Percentiles rank a stretch among this genome's conserved stretches.
phyloP scores from a whole-genome alignment of 2,797 vertebrate species.

The Gymnoscopelus braueri region DNA sequence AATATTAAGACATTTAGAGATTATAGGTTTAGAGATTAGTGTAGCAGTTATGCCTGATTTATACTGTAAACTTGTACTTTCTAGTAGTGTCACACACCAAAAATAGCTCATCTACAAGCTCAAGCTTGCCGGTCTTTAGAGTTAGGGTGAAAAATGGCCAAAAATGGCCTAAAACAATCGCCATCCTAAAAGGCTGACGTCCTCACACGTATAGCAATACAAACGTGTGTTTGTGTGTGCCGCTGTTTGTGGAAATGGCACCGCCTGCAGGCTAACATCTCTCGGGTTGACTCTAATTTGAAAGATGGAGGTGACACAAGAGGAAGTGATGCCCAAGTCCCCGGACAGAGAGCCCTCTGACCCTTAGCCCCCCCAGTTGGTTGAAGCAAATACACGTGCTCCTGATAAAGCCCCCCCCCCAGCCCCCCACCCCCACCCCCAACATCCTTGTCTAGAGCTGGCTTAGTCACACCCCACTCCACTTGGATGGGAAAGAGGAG shows the following conservation, averaged over 20 bases:
- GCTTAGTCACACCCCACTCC: constrained; percentile 89
- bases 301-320: constrained; percentile 22
- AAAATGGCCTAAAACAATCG: too few relatives aligned
- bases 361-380: constrained; percentile 79
- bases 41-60: too few relatives aligned
- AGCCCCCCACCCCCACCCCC: constrained; percentile 67
- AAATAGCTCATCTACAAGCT: too few relatives aligned
- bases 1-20: too few relatives aligned
- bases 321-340: constrained; percentile 70
- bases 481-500: constrained; percentile 73
- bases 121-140: too few relatives aligned
- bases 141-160: too few relatives aligned
- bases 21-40: too few relatives aligned
- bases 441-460: constrained; percentile 74
- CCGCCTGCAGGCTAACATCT: background rate
- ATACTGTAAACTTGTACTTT: too few relatives aligned
- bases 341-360: constrained; percentile 63
- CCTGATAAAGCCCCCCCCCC: constrained; percentile 90
- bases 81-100: too few relatives aligned
- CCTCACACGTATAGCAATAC: constrained; percentile 10
- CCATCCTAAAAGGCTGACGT: background rate
- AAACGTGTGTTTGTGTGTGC: constrained; percentile 34
- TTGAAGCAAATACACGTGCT: constrained; percentile 88
- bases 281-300: constrained; percentile 23
- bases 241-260: background rate